Percentiles rank a stretch among this genome's conserved stretches.
These are phyloP conservation scores for Cyphomyrus plagiostoma DNA, from an alignment of 2,113 vertebrate genomes.

Conservation along the genomic window DNA sequence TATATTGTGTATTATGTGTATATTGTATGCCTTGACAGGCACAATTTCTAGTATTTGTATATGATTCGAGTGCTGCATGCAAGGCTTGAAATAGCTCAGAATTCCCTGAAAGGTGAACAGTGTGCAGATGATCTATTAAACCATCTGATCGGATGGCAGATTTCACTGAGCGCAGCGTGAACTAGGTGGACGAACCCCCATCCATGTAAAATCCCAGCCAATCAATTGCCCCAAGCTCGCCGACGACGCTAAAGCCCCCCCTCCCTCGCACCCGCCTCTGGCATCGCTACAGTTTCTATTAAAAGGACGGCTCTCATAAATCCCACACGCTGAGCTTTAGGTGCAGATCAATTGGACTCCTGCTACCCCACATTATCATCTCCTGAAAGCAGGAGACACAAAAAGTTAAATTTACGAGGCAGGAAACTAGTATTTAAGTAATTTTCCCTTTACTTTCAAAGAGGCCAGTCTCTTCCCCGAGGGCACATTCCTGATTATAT, in stretches of 20 bases:
- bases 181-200: background rate
- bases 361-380: conserved; percentile 11
- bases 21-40: background rate
- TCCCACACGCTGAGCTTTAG: conserved; percentile 39
- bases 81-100: background rate
- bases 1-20: background rate
- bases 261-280: conserved; percentile 12
- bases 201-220: background rate
- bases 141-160: background rate
- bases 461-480: conserved; percentile 19
- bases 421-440: conserved; percentile 32
- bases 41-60: background rate
- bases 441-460: conserved; percentile 33
- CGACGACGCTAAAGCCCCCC: background rate
- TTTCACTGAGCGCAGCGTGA: background rate
- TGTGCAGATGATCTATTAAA: background rate
- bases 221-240: background rate
- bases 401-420: conserved; percentile 23
- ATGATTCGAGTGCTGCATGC: background rate
- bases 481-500: conserved; percentile 23
- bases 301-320: conserved; percentile 32
- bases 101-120: background rate
- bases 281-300: conserved; percentile 33
- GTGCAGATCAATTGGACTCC: conserved; percentile 34
- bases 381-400: conserved; percentile 17